These are phyloP conservation scores for Cataglyphis livida DNA, from an alignment of 2,888 invertebrate species.

Conservation along the genomic window DNA sequence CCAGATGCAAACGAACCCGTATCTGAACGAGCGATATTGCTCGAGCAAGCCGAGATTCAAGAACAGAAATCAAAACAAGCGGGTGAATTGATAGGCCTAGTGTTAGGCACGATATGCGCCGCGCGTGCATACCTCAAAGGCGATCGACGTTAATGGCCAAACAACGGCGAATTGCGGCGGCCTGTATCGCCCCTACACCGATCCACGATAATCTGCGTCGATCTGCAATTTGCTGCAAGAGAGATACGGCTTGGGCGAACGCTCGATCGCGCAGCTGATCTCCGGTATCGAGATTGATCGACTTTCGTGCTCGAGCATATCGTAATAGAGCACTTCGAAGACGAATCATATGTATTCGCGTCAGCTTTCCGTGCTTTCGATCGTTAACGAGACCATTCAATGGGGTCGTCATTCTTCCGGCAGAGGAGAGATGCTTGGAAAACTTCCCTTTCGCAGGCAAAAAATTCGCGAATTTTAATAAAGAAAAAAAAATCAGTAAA, in stretches of 20 bases:
- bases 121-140: conserved; percentile 58
- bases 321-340: conserved; percentile 14
- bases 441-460: neutral
- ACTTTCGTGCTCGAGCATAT: conserved; percentile 17
- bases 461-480: neutral
- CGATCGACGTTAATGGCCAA: conserved; percentile 70
- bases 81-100: conserved; percentile 59
- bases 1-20: neutral
- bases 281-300: conserved; percentile 38
- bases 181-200: conserved; percentile 57
- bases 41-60: conserved; percentile 52
- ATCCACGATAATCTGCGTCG: conserved; percentile 55
- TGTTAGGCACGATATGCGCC: conserved; percentile 49
- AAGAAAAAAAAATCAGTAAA: neutral
- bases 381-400: conserved; percentile 40
- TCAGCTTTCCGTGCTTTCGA: conserved; percentile 28
- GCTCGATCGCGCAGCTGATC: conserved; percentile 11
- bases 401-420: conserved; percentile 22
- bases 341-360: neutral
- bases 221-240: conserved; percentile 51
- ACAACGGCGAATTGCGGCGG: conserved; percentile 59
- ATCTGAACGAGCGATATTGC: conserved; percentile 16
- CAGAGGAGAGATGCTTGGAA: too few relatives aligned
- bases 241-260: neutral
- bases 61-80: conserved; percentile 61